phyloP scores from a whole-genome alignment of 1,140 invertebrate genomes.

The Drosophila sp. region DNA sequence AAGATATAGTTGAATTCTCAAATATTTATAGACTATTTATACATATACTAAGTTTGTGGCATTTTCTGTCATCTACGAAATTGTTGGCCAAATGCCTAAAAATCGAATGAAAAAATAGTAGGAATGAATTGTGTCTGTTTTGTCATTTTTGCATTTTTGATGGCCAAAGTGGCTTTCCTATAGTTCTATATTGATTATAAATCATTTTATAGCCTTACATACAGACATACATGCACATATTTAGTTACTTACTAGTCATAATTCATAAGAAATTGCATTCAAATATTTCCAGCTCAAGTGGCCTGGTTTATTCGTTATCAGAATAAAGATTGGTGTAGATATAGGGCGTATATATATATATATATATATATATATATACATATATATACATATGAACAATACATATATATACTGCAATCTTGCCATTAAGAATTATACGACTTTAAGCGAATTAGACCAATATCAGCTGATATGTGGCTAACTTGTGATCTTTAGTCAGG shows the following conservation, averaged over 20 bases:
- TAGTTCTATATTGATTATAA: conserved; percentile 4
- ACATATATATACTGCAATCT: conserved; percentile 12
- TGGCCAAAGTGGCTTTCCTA: conserved; percentile 5
- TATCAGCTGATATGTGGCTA: conserved; percentile 8
- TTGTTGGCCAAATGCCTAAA: conserved; percentile 17
- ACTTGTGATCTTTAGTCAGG: conserved; percentile 16
- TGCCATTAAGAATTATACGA: conserved; percentile 8
- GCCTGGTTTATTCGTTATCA: conserved; percentile 10
- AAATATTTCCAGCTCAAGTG: conserved; percentile 18
- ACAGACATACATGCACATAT: conserved; percentile 14
- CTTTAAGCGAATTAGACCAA: conserved; percentile 17
- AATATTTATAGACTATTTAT: conserved; percentile 9
- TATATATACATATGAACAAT: conserved; percentile 1
- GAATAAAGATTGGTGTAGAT: conserved; percentile 15
- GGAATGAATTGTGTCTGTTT: neutral
- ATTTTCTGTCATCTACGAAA: conserved; percentile 1
- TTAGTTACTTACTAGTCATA: conserved; percentile 9
- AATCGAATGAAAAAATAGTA: conserved; percentile 1
- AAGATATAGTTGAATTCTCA: neutral
- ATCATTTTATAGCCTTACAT: neutral
- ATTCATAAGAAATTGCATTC: conserved; percentile 14
- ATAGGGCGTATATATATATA: conserved; percentile 20
- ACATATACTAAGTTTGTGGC: neutral
- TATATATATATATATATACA: conserved; percentile 3
- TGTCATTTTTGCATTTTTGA: neutral